Evolutionary conservation across 2,113 vertebrate species (phyloP), one percentile per base, ranked within the genome.

Genomic region (Cephalopholis sonnerati): DNA sequence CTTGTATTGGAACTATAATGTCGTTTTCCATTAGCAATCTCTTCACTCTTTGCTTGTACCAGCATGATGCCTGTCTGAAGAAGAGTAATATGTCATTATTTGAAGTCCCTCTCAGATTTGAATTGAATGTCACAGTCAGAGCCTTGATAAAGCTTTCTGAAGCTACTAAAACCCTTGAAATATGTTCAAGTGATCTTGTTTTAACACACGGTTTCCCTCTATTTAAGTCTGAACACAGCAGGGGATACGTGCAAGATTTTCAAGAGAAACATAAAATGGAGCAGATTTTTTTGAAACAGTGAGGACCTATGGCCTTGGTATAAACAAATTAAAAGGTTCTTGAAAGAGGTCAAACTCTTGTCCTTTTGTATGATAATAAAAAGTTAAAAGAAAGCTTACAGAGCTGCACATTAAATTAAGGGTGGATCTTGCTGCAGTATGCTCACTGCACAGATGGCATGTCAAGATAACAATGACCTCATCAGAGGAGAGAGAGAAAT

Each of bases 51-150:
- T 79, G 36, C 77, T 80, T 51, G 53, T 41, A 81, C 57, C 90
- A 88, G 76, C 80, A 68, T 85, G 90, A 88, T 79, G 76, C 54
- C 75, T 61, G 73, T 81, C 77, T 75, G 77, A 82, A 77, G 70
- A 76, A 77, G 51, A 82, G 81, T 44, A 77, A 91, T 83, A 76
- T 68, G 70, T 72, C 72, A 63, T 79, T 85, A 80, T 93, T 88
- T 91, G 78, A 93, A 89, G 77, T 59, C 66, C 27, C 62, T 69
- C 86, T 88, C 77, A 69, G 29, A 85, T 89, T 88, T 86, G 55
- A 82, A 92, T 32, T 82, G 64, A 87, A 86, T 83, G 83, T 90
- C 88, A 84, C 75, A 85, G 82, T 90, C 78, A 87, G 78, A 76
- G 46, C 61, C 76, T 77, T 84, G 70, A 91, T 86, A 72, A 86